phyloP scores from a whole-genome alignment of 2,888 invertebrate genomes.

The Candidula unifasciata region DNA sequence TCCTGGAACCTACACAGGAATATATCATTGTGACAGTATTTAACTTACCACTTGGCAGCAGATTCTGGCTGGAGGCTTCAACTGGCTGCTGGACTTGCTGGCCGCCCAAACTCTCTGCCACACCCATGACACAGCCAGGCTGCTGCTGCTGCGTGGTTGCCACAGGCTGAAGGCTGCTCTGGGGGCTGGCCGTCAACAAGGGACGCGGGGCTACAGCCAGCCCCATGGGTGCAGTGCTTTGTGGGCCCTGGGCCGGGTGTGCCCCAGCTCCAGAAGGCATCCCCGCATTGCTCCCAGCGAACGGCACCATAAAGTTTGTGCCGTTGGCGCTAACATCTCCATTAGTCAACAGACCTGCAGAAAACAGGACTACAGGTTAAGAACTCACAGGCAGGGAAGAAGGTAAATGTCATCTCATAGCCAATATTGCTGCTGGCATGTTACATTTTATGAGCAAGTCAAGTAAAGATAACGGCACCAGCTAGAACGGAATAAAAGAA shows the following conservation, averaged over 20 bases:
- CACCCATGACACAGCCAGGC: neutral
- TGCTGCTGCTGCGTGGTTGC: slow-evolving; percentile 19
- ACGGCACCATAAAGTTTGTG: slow-evolving; percentile 16
- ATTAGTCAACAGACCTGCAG: slow-evolving; percentile 47
- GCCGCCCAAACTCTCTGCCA: slow-evolving; percentile 13
- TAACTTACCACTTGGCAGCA: slow-evolving; percentile 11
- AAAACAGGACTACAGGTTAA: too few relatives aligned
- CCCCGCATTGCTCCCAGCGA: slow-evolving; percentile 12
- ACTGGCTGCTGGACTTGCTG: slow-evolving; percentile 14
- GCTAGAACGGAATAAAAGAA: too few relatives aligned
- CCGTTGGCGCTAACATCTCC: slow-evolving; percentile 43
- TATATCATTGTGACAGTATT: too few relatives aligned
- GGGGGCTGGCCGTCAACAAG: slow-evolving; percentile 28
- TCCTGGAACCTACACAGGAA: too few relatives aligned
- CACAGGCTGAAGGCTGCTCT: slow-evolving; percentile 22
- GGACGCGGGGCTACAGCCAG: slow-evolving; percentile 31
- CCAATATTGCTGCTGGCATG: too few relatives aligned
- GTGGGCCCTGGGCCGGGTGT: slow-evolving; percentile 25
- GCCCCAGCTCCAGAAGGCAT: slow-evolving; percentile 20
- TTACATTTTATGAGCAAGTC: too few relatives aligned
- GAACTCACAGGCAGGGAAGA: too few relatives aligned
- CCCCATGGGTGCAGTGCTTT: slow-evolving; percentile 14
- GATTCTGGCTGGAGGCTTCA: slow-evolving; percentile 9
- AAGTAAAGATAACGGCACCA: too few relatives aligned
- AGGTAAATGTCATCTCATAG: too few relatives aligned